Base-by-base conservation (phyloP, 2,888 invertebrate species). In the Andrena flavipes region DNA sequence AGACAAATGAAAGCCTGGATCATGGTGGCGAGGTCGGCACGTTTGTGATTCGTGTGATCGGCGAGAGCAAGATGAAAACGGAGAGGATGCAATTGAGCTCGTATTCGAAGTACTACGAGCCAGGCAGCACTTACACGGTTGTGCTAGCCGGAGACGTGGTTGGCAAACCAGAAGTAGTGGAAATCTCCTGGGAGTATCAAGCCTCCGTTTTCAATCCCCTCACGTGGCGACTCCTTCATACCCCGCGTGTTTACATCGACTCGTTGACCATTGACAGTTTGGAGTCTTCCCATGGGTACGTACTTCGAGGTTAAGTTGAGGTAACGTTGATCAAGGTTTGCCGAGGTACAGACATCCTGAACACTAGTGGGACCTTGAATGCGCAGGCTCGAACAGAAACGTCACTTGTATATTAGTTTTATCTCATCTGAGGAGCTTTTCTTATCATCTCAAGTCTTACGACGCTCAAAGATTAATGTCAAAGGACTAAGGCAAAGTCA, bases 11-110 rank as follows among this genome's bases (percentile, higher is more conserved):
- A 88, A 97, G 97, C 90, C 93, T 95, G 72, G 93, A 94, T 3
- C 97, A 97, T 91, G 97, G 97, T 0, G 97, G 97, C 0, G 98
- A 98, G 92, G 95, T 97, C 2, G 97, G 98, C 0, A 96, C 96
- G 83, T 95, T 98, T 3, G 95, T 96, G 0, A 94, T 98, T 16
- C 95, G 95, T 0, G 94, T 97, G 42, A 95, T 97, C 70, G 96
- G 96, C 59, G 95, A 95, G 49, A 95, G 95, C 76, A 95, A 94
- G 33, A 96, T 95, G 80, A 95, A 95, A 84, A 95, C 96, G 6
- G 96, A 96, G 13, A 95, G 95, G 87, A 95, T 96, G 89, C 95
- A 95, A 67, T 93, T 97, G 78, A 96, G 96, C 77, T 88, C 93
- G 42, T 94, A 94, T 67, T 94, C 95, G 30, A 94, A 94, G 92